Base-by-base conservation (phyloP, 1,140 invertebrate genomes). In the Eumaeus atala region DNA sequence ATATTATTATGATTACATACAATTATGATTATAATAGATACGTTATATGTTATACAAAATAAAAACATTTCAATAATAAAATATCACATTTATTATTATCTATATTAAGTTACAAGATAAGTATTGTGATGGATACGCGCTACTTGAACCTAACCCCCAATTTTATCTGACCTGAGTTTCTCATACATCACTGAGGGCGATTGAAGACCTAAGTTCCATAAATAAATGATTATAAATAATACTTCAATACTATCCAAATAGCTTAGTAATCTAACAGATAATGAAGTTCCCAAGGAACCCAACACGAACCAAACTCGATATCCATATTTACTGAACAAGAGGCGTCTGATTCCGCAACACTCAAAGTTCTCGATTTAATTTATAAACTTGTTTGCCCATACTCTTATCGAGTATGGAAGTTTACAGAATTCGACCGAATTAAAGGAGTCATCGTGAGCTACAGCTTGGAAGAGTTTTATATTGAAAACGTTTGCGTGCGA, bases 301-400 rank as follows among this genome's bases (percentile, higher is more conserved):
- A 48, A 61, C 64, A 70, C 60, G 18, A 40, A 64, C 53, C 51
- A 53, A 64, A 66, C 50, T 58, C 61, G 54, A 70, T 72, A 74
- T 74, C 65, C 68, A 74, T 73, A 76, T 74, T 71, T 66, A 69
- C 61, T 51, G 61, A 70, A 69, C 77, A 81, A 81, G 71, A 61
- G 68, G 58, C 62, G 59, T 48, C 68, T 78, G 77, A 81, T 81
- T 81, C 71, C 58, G 64, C 62, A 60, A 70, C 64, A 70, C 54
- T 55, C 66, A 71, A 82, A 79, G 58, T 82, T 82, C 72, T 73
- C 72, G 73, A 82, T 82, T 82, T 79, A 82, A 82, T 82, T 76
- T 82, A 73, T 74, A 73, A 69, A 74, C 76, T 82, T 79, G 71
- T 77, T 76, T 72, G 71, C 67, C 21, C 53, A 50, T 61, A 70